Evolutionary conservation across 2,888 invertebrate species (phyloP), one percentile per base, ranked within the genome.

Genomic region (Nomada lathburiana): DNA sequence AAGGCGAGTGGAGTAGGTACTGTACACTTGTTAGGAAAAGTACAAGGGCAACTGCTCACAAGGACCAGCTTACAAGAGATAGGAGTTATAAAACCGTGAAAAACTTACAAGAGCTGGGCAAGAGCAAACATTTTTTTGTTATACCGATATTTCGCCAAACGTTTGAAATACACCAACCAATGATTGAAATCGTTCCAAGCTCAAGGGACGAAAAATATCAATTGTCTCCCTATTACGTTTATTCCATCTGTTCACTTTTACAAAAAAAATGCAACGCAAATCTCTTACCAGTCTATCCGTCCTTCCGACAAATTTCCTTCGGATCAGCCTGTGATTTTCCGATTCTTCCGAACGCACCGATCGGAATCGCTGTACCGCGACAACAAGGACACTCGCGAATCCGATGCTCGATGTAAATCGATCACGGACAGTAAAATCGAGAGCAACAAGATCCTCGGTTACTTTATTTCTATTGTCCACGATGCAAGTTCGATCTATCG

Each of bases 341-440:
- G 42, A 42, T 50, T n/a, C 4, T 36, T 5, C 59, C 1, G 2
- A 18, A 23, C 29, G 63, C 29, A 16, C 20, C n/a, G 52, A 62
- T 20, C n/a, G 36, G n/a, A 29, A n/a, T 69, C 20, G 53, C 63
- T 2, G 44, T 52, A 42, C n/a, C 3, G 52, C 42, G 47, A 13
- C 16, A 47, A 11, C 18, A 16, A 29, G n/a, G 16, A 23, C 81
- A 81, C 81, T 60, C 71, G 59, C 63, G 74, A 4, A 5, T 59
- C 76, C 53, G 55, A 59, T 7, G 20, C 63, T 65, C 63, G 62
- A 60, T n/a, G 47, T 64, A 10, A 47, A 68, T 65, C 73, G 42
- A 52, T 55, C 2, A 4, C 16, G 64, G 69, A n/a, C 47, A 64
- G 47, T 18, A 52, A 42, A 76, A 53, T 60, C 68, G 52, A 57